phyloP scores from a whole-genome alignment of 2,113 vertebrate species.

The Salvelinus alpinus region DNA sequence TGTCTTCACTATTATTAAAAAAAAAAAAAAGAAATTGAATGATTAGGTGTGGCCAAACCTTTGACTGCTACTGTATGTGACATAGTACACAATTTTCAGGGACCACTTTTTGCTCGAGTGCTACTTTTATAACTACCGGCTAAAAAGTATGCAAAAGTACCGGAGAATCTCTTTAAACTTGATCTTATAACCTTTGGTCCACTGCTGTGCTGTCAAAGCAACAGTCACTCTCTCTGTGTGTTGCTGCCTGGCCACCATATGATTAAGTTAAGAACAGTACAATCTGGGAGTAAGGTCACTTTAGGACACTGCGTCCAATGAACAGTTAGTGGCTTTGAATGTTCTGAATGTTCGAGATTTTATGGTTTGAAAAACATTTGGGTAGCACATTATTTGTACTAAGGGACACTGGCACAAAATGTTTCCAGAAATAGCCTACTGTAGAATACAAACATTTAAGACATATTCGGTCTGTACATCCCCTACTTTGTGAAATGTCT shows the following conservation, averaged over 20 bases:
- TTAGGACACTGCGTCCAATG: neutral
- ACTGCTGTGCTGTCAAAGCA: neutral
- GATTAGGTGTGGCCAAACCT: too few species aligned
- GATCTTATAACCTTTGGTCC: slow-evolving; percentile 14
- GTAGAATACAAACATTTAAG: neutral
- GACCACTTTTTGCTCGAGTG: too few species aligned
- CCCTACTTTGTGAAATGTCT: neutral
- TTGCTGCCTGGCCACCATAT: neutral
- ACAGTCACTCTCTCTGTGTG: neutral
- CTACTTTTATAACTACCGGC: too few species aligned
- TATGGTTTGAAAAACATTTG: slow-evolving; percentile 19
- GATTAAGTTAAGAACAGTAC: slow-evolving; percentile 8
- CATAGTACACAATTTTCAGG: too few species aligned
- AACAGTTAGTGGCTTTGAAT: neutral
- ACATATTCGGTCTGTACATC: neutral
- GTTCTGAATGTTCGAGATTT: slow-evolving; percentile 1
- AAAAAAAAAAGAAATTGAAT: too few species aligned
- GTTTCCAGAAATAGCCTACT: neutral
- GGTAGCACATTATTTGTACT: neutral
- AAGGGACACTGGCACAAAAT: neutral
- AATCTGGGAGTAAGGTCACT: neutral
- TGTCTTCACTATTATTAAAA: too few species aligned
- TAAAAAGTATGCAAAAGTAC: too few species aligned
- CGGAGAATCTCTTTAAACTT: neutral
- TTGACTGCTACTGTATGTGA: too few species aligned